Evolutionary conservation across 2,113 vertebrate genomes (phyloP), one percentile per base, ranked within the genome.

Genomic region (Pseudorhombus dupliciocellatus): DNA sequence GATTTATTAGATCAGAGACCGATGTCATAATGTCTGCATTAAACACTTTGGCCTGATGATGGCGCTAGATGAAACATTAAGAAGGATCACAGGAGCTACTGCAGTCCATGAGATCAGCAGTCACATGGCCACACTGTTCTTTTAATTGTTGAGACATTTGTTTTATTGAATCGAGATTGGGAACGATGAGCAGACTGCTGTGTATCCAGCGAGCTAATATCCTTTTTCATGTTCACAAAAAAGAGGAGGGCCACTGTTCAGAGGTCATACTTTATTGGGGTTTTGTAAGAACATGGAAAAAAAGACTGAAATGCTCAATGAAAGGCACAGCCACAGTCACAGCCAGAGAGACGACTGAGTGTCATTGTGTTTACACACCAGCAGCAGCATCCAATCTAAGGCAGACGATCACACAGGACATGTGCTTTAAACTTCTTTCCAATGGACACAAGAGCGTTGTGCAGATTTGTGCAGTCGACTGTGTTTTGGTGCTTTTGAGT

Each of bases 261-360:
- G 58, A 74, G 66, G 53, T 51, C 81, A 70, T 60, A 42, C 25
- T 87, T 89, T 87, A 85, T 89, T 89, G 44, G 5, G 7, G 3
- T 57, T 75, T 70, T 79, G 64, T 60, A 85, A 42, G 52, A 87
- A 70, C 67, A 80, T 63, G 67, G 75, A 37, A 70, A 63, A 58
- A 71, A 73, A 61, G 50, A 74, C 44, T 63, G 55, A 70, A 44
- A 78, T 64, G 48, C 48, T 79, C 26, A 12, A 70, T 81, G 74
- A 37, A 90, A 88, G 87, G 90, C 88, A 90, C 84, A 15, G 66
- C 46, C 72, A 77, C 70, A 66, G 42, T 22, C 50, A 66, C 3
- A 66, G 51, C 50, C 77, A 73, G 42, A 77, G 31, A 77, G 16
- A 78, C 31, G 24, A 50, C 53, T n/a, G 28, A 40, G 54, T 24